Evolutionary conservation across 2,888 invertebrate species (phyloP).

Genomic region (Nephrotoma appendiculata): DNA sequence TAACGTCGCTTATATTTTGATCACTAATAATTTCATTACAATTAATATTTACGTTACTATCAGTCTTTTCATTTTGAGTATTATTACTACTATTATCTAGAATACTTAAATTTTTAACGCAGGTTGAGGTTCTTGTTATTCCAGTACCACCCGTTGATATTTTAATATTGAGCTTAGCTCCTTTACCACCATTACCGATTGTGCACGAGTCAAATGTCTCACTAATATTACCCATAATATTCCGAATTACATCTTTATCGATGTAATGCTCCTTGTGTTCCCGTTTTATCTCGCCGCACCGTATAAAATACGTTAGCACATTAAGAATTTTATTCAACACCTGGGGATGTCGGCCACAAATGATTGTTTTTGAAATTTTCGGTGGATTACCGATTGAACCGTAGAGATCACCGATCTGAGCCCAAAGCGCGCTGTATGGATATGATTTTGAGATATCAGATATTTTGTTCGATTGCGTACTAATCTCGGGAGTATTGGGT

Average conservation of each 20-base stretch:
- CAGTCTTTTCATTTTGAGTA: not conserved
- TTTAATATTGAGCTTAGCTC: not conserved
- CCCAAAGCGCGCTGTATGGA: constrained; percentile 83
- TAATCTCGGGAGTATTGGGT: constrained; percentile 25
- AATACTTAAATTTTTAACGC: constrained; percentile 24
- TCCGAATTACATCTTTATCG: constrained; percentile 19
- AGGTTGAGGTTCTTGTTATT: constrained; percentile 25
- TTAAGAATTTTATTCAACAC: constrained; percentile 57
- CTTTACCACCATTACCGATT: constrained; percentile 20
- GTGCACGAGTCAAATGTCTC: constrained; percentile 11
- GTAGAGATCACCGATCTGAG: constrained; percentile 72
- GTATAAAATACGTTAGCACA: constrained; percentile 74
- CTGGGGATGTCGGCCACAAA: constrained; percentile 50
- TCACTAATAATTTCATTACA: not conserved
- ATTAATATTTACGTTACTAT: not conserved
- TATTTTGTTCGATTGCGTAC: constrained; percentile 28
- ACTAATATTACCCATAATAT: constrained; percentile 17
- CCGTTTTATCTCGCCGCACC: constrained; percentile 56
- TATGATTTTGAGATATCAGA: constrained; percentile 43
- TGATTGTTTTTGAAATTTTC: constrained; percentile 62
- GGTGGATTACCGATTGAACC: constrained; percentile 72
- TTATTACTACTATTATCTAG: constrained; percentile 10
- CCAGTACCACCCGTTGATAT: constrained; percentile 7
- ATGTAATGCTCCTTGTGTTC: constrained; percentile 33
- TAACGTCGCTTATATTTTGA: not conserved